A percentile compares a stretch with the other conserved stretches of the same genome.
Evolutionary conservation across 2,888 invertebrate species (phyloP).

Genomic region (Pycnomerus fuliginosus): DNA sequence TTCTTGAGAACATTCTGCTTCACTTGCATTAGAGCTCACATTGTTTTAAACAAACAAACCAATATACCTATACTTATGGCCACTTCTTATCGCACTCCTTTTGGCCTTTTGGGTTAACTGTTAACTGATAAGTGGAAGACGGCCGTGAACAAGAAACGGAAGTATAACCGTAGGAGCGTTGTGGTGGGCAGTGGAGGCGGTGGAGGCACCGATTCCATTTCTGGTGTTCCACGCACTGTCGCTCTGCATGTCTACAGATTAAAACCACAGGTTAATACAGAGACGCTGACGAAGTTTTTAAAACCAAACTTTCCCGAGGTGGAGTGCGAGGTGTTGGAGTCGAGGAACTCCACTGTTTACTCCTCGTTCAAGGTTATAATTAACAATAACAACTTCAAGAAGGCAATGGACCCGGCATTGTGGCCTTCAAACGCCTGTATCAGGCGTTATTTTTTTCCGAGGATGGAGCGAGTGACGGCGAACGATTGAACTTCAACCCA

Average conservation of each 20-base stretch:
- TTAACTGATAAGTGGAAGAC: background rate
- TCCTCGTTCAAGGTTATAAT: background rate
- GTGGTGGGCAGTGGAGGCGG: background rate
- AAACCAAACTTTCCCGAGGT: background rate
- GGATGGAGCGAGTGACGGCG: no score
- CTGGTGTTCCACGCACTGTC: background rate
- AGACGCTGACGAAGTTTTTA: background rate
- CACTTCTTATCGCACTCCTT: no score
- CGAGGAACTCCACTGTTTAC: background rate
- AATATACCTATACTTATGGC: no score
- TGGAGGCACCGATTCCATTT: background rate
- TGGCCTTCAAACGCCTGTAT: background rate
- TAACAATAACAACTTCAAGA: background rate
- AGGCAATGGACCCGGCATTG: background rate
- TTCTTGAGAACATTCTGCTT: no score
- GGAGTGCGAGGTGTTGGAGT: background rate
- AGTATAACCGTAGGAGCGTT: background rate
- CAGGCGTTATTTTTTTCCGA: background rate
- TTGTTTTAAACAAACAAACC: no score
- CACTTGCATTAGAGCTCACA: no score
- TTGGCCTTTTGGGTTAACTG: no score
- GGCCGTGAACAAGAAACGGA: background rate
- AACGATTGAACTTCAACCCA: no score
- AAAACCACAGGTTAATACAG: background rate
- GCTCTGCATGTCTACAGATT: background rate